phyloP scores from a whole-genome alignment of 2,888 invertebrate species.

The Thecocarcelia acutangulata region DNA sequence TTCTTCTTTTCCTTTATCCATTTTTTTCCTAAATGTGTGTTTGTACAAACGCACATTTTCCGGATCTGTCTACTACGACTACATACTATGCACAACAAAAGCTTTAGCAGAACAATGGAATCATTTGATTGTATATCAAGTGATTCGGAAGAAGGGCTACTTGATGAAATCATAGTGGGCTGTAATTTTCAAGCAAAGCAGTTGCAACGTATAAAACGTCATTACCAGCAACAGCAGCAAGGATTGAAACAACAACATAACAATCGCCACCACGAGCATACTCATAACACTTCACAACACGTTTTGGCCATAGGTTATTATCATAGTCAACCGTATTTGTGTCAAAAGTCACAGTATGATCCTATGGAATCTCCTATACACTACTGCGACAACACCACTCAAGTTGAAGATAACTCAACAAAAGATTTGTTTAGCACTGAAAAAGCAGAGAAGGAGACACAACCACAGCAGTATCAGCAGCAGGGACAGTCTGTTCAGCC shows the following conservation, averaged over 20 bases:
- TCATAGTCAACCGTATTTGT: conserved; percentile 70
- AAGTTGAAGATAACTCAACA: conserved; percentile 78
- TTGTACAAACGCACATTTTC: conserved; percentile 19
- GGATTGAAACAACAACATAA: conserved; percentile 72
- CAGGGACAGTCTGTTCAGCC: conserved; percentile 71
- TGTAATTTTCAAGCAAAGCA: conserved; percentile 72
- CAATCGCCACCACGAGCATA: conserved; percentile 69
- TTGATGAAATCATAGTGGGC: conserved; percentile 81
- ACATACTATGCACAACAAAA: conserved; percentile 61
- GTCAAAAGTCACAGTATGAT: conserved; percentile 76
- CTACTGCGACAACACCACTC: conserved; percentile 80
- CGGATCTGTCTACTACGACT: conserved; percentile 49
- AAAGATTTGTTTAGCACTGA: conserved; percentile 60
- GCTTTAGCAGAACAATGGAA: conserved; percentile 80
- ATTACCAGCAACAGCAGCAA: conserved; percentile 70
- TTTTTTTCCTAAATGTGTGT: neutral
- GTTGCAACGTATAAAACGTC: conserved; percentile 65
- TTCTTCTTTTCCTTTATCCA: conserved; percentile 19
- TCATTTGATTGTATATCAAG: conserved; percentile 81
- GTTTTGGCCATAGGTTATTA: conserved; percentile 65
- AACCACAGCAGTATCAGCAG: conserved; percentile 68
- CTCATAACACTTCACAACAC: conserved; percentile 56
- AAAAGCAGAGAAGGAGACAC: conserved; percentile 72
- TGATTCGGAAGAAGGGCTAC: conserved; percentile 81
- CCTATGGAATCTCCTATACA: conserved; percentile 80